A percentile compares a stretch with the other conserved stretches of the same genome.
phyloP scores from a whole-genome alignment of 2,113 vertebrate genomes.

The Platichthys flesus region DNA sequence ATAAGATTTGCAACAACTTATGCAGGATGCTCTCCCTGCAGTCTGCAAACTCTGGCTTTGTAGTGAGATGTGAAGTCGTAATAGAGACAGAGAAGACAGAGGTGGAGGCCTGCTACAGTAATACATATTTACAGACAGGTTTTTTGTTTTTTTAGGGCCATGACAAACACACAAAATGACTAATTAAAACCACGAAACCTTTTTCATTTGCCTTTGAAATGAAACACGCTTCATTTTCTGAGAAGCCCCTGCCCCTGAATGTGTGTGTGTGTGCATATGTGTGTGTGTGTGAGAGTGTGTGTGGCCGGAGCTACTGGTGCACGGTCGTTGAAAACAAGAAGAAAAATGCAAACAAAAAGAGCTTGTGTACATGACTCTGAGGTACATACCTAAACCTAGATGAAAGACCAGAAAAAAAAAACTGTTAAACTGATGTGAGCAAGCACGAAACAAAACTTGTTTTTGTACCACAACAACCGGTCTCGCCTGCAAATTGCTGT shows the following conservation, averaged over 20 bases:
- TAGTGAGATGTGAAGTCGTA: constrained; percentile 68
- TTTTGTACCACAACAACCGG: constrained; percentile 75
- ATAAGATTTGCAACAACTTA: constrained; percentile 76
- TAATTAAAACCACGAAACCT: constrained; percentile 82
- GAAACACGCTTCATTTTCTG: constrained; percentile 74
- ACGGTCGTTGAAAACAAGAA: constrained; percentile 51
- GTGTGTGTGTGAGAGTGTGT: constrained; percentile 65
- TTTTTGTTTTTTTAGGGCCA: constrained; percentile 40
- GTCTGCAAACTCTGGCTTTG: constrained; percentile 74
- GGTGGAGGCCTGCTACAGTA: constrained; percentile 67
- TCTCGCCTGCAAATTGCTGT: constrained; percentile 61
- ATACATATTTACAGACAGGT: constrained; percentile 77
- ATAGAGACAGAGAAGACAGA: constrained; percentile 55
- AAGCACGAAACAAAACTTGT: constrained; percentile 71
- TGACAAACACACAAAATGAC: constrained; percentile 82
- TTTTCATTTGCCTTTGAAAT: constrained; percentile 73
- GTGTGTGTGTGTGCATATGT: constrained; percentile 67
- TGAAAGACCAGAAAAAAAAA: constrained; percentile 69
- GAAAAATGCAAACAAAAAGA: constrained; percentile 55
- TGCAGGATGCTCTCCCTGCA: constrained; percentile 67
- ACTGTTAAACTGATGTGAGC: constrained; percentile 67
- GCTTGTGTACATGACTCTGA: constrained; percentile 55
- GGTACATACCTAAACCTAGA: constrained; percentile 62
- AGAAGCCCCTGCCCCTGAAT: constrained; percentile 73
- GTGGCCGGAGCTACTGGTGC: constrained; percentile 62